phyloP scores from a whole-genome alignment of 1,140 invertebrate genomes.

The Microplitis demolitor region DNA sequence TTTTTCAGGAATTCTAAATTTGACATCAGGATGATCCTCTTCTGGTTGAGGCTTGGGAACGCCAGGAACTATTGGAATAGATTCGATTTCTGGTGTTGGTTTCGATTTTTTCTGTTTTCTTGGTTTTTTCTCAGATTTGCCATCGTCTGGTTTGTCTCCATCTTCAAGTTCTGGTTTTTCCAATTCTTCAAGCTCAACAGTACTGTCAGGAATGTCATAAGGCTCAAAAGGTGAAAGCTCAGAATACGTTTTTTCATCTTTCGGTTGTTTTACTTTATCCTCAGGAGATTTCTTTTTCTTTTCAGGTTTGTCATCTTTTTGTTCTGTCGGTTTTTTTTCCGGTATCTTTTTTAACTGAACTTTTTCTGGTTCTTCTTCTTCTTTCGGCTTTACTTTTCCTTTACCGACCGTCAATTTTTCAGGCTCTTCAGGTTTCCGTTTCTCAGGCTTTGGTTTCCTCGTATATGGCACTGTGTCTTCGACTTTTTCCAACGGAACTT shows the following conservation, averaged over 20 bases:
- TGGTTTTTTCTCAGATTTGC: slow-evolving; percentile 28
- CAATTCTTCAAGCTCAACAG: slow-evolving; percentile 27
- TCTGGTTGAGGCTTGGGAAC: slow-evolving; percentile 23
- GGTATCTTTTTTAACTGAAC: slow-evolving; percentile 24
- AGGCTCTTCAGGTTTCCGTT: slow-evolving; percentile 25
- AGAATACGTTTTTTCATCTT: slow-evolving; percentile 28
- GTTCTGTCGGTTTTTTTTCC: slow-evolving; percentile 19
- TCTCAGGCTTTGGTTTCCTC: slow-evolving; percentile 26
- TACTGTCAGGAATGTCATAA: slow-evolving; percentile 29
- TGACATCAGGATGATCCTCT: slow-evolving; percentile 25
- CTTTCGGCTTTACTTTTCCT: slow-evolving; percentile 35
- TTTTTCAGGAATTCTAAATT: slow-evolving; percentile 24
- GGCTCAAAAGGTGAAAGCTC: slow-evolving; percentile 34
- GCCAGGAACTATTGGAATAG: slow-evolving; percentile 29
- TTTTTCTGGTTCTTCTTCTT: slow-evolving; percentile 33
- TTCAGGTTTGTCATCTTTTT: slow-evolving; percentile 6
- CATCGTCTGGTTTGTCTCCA: slow-evolving; percentile 31
- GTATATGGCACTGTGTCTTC: slow-evolving; percentile 27
- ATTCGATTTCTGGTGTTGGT: slow-evolving; percentile 24
- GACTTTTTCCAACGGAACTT: slow-evolving; percentile 44
- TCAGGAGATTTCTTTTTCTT: slow-evolving; percentile 21
- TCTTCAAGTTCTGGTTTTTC: slow-evolving; percentile 17
- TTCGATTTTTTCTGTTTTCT: slow-evolving; percentile 22
- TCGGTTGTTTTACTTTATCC: slow-evolving; percentile 6
- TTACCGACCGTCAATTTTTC: slow-evolving; percentile 34